Base-by-base conservation (phyloP, 2,888 invertebrate genomes). In the Crioceris asparagi region DNA sequence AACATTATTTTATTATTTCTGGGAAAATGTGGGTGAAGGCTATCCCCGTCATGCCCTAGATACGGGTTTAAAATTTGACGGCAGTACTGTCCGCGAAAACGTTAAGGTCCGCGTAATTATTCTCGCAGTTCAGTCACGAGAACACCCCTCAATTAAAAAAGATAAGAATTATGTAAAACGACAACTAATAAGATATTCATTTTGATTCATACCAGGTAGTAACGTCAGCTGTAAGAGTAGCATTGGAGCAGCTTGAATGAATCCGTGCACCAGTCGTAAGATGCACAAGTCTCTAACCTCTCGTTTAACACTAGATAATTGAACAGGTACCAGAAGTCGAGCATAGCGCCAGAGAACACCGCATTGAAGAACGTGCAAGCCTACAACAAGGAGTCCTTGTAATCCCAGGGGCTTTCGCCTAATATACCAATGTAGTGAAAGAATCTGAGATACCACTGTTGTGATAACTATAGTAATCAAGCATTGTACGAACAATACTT, bases 231-330 rank as follows among this genome's bases (percentile, higher is more conserved):
- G 88, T 10, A 91, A 68, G 3, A 90, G 67, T 39, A 91, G 62
- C 82, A 91, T 85, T 2, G 91, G 91, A 5, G 87, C 84, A 11
- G 88, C 87, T 60, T 88, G 83, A 54, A 85, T 78, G 62, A 91
- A 90, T 11, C 85, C 88, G 63, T 90, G 90, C 25, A 90, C 77
- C 46, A 91, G 64, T 2, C 91, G 71, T 16, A 91, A 68, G 67
- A 90, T 80, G 69, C 77, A 78, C 26, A 78, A 61, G 59, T 79
- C 77, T 26, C 77, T 63, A 25, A 81, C 83, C 73, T 90, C 88
- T 54, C 83, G 80, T 57, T 90, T 88, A 11, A 88, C 88, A 45
- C 79, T 75, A 36, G 80, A 65, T 47, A 88, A 64, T 56, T 90
- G 83, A 4, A 87, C 83, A 6, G 90, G 88, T 49, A 87, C 79